Evolutionary conservation across 2,888 invertebrate species (phyloP), one percentile per base, ranked within the genome.

Genomic region (Myopa tessellatipennis): DNA sequence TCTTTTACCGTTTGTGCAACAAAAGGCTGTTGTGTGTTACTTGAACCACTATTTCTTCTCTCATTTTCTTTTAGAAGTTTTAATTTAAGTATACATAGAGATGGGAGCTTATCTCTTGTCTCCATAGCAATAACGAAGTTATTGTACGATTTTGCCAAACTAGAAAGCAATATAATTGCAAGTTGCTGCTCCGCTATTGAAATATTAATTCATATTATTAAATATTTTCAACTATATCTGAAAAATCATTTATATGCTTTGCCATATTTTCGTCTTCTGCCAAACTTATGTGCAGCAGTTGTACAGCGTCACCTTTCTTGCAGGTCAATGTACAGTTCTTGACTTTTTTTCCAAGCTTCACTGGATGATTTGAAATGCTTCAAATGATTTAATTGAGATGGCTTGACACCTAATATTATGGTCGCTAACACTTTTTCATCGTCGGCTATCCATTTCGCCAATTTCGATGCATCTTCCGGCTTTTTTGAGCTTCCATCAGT

Each of bases 231-330:
- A 60, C 18, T 7, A 63, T 26, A 50, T 74, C 79, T 50, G 71
- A 50, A 68, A 78, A 77, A 4, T 52, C 52, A 71, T 72, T 71
- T 38, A 77, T 36, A 38, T 75, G 72, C 52, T 60, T 16, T 36
- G 45, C 16, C 45, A 77, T 67, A 45, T 74, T 34, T 7, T 71
- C 77, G 3, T 38, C 72, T n/a, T 74, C 67, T 12, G 18, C 18
- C 75, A 79, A 75, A 4, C 65, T 74, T 18, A 77, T 38, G 12
- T 45, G 45, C 67, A 79, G 52, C 10, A 78, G 60, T 55, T 78
- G 52, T 71, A 76, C 10, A 72, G 52, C 60, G 10, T 16, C 26
- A 26, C 26, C 26, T 1, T 1, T 58, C 63, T 5, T 0, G 63
- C 18, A 38, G 79, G 71, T 58, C 77, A 74, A 3, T 14, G 34